Evolutionary conservation across 2,797 vertebrate species (phyloP).

Genomic region (Danio albolineatus): DNA sequence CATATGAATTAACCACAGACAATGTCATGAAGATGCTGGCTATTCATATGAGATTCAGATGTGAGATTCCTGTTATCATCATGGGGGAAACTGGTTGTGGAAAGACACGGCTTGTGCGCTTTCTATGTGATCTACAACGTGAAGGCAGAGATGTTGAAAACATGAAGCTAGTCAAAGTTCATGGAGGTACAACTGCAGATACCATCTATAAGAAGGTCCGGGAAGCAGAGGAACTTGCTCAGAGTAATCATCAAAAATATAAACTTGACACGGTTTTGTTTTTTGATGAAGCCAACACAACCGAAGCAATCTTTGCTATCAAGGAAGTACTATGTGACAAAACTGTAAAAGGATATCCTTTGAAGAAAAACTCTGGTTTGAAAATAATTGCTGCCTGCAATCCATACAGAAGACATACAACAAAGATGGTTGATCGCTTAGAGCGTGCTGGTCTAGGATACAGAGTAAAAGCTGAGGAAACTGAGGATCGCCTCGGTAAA

Average conservation of each 20-base stretch:
- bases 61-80: conserved; percentile 83
- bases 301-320: conserved; percentile 82
- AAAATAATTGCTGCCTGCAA: conserved; percentile 86
- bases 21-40: conserved; percentile 87
- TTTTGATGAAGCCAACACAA: conserved; percentile 86
- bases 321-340: conserved; percentile 83
- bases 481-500: conserved; percentile 80
- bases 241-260: conserved; percentile 63
- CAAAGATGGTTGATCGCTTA: conserved; percentile 77
- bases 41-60: conserved; percentile 83
- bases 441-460: conserved; percentile 83
- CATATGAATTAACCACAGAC: conserved; percentile 83
- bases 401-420: conserved; percentile 81
- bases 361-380: conserved; percentile 70
- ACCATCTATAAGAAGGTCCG: conserved; percentile 78
- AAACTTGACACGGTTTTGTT: conserved; percentile 81
- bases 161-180: conserved; percentile 82
- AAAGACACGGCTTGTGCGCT: conserved; percentile 81
- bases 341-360: conserved; percentile 70
- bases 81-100: conserved; percentile 86
- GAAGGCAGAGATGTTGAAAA: conserved; percentile 72
- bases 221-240: conserved; percentile 76
- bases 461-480: conserved; percentile 80
- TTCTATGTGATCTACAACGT: conserved; percentile 80
- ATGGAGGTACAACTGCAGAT: conserved; percentile 81